Percentiles rank a stretch among this genome's conserved stretches.
phyloP scores from a whole-genome alignment of 1,140 invertebrate species.

The Arion vulgaris region DNA sequence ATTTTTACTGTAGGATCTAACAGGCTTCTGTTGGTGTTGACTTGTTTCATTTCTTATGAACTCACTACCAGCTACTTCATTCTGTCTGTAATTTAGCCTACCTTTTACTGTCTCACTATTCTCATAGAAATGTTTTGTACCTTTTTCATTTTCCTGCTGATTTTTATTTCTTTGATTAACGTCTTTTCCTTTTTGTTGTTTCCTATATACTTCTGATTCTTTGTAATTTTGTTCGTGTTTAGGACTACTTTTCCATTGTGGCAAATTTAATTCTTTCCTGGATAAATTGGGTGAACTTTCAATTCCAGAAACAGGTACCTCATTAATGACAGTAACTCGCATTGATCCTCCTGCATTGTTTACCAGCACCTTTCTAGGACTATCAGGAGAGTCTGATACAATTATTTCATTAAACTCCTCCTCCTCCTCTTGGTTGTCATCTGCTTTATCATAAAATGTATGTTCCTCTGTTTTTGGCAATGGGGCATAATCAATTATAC shows the following conservation, averaged over 20 bases:
- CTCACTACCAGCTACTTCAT: neutral
- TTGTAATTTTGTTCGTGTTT: slow-evolving; percentile 15
- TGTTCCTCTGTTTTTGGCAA: neutral
- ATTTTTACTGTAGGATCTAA: slow-evolving; percentile 29
- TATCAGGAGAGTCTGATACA: neutral
- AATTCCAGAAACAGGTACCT: neutral
- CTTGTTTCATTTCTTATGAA: neutral
- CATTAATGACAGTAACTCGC: slow-evolving; percentile 34
- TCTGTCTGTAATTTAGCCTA: neutral
- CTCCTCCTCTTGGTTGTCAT: neutral
- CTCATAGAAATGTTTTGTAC: neutral
- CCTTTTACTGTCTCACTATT: neutral
- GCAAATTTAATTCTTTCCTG: neutral
- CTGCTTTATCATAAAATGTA: neutral
- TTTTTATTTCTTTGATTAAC: slow-evolving; percentile 13
- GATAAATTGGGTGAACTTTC: neutral
- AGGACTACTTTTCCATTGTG: neutral
- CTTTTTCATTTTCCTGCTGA: neutral
- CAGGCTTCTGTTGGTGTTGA: neutral
- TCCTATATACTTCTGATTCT: slow-evolving; percentile 2
- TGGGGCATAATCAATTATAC: neutral
- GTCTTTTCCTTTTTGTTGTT: neutral
- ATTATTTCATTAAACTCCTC: slow-evolving; percentile 1
- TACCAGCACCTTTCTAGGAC: slow-evolving; percentile 26
- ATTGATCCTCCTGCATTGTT: slow-evolving; percentile 23